Conservation (phyloP, 1,140 invertebrate genomes). For the Helicoverpa armigera region DNA sequence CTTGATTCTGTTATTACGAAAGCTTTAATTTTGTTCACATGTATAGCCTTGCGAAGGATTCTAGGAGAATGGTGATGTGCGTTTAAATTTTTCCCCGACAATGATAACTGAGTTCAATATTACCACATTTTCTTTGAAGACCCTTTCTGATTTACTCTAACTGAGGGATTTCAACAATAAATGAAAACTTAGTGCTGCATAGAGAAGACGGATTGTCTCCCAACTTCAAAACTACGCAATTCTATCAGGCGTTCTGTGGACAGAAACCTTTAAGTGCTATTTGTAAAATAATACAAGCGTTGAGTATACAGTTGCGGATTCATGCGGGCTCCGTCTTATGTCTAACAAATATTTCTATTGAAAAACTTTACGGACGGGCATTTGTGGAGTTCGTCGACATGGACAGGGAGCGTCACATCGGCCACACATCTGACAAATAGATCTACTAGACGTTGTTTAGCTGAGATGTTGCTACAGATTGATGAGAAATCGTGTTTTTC, state of each 20-base stretch:
- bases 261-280: constrained; percentile 41
- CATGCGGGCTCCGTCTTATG: constrained; percentile 32
- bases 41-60: too few species aligned
- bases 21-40: too few species aligned
- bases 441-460: constrained; percentile 66
- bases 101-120: too few species aligned
- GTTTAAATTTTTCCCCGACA: too few species aligned
- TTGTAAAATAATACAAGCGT: constrained; percentile 52
- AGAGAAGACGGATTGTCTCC: constrained; percentile 55
- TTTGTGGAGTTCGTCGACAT: constrained; percentile 69
- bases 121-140: neutral
- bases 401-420: constrained; percentile 55
- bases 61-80: too few species aligned
- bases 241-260: constrained; percentile 41
- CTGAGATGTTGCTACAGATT: constrained; percentile 63
- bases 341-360: constrained; percentile 72
- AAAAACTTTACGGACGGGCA: constrained; percentile 62
- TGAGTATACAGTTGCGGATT: constrained; percentile 45
- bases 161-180: constrained; percentile 1
- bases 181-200: constrained; percentile 22
- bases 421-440: constrained; percentile 65
- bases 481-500: constrained; percentile 54
- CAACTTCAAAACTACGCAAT: constrained; percentile 60
- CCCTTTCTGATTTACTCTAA: neutral
- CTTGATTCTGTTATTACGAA: neutral